Evolutionary conservation across 2,888 invertebrate genomes (phyloP).

Genomic region (Brenthis ino): DNA sequence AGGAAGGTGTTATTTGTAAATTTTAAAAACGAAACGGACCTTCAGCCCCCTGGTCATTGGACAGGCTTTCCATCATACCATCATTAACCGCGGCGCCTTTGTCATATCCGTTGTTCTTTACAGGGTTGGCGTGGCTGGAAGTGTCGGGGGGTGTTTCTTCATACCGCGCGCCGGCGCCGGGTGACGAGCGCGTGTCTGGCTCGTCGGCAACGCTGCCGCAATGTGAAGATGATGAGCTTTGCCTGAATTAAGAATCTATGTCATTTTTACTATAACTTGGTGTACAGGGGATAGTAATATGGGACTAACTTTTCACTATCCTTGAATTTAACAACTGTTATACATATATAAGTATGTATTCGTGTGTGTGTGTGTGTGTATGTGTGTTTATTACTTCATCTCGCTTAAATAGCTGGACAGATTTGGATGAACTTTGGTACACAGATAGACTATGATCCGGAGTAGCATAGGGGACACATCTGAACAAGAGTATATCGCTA

Average conservation of each 20-base stretch:
- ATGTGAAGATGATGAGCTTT: slow-evolving; percentile 79
- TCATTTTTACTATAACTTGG: slow-evolving; percentile 23
- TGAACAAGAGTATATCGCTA: too few species aligned
- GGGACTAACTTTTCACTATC: neutral
- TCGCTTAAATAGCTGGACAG: too few species aligned
- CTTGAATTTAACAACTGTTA: too few species aligned
- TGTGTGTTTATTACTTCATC: too few species aligned
- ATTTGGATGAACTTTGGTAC: too few species aligned
- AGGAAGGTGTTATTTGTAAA: slow-evolving; percentile 20
- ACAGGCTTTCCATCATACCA: slow-evolving; percentile 74
- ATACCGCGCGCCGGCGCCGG: slow-evolving; percentile 74
- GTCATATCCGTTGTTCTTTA: slow-evolving; percentile 81
- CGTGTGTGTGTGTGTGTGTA: too few species aligned
- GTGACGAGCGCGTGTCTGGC: slow-evolving; percentile 78
- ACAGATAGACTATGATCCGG: too few species aligned
- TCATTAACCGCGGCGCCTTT: slow-evolving; percentile 71
- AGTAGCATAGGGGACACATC: too few species aligned
- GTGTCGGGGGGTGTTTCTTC: slow-evolving; percentile 75
- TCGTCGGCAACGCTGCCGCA: slow-evolving; percentile 77
- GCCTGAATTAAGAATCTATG: slow-evolving; percentile 51
- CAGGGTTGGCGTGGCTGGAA: slow-evolving; percentile 71
- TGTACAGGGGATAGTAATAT: neutral
- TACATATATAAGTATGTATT: too few species aligned
- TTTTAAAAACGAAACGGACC: slow-evolving; percentile 51
- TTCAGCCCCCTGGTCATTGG: slow-evolving; percentile 80